Conservation (phyloP, 1,140 invertebrate genomes). For the Drosophila melanica region DNA sequence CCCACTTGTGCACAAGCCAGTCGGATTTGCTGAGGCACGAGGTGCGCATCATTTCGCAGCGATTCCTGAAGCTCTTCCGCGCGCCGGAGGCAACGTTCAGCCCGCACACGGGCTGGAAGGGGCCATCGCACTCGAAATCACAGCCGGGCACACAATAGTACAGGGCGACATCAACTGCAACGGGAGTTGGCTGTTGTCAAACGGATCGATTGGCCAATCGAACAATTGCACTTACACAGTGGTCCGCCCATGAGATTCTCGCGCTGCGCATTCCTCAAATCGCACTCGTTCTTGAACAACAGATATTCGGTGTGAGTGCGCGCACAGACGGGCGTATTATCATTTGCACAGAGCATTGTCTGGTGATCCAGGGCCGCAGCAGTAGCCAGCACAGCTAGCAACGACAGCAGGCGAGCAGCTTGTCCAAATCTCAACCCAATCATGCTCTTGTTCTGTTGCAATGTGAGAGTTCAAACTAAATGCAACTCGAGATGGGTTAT, state of each 20-base stretch:
- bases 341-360: conserved; percentile 45
- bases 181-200: not conserved
- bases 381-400: not conserved
- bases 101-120: conserved; percentile 57
- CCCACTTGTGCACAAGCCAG: conserved; percentile 57
- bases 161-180: conserved; percentile 53
- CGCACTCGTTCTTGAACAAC: conserved; percentile 69
- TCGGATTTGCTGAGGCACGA: conserved; percentile 52
- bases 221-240: conserved; percentile 45
- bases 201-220: too few relatives aligned
- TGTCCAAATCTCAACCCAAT: not conserved
- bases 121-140: conserved; percentile 47
- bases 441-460: conserved; percentile 47
- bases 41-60: conserved; percentile 59
- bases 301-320: conserved; percentile 53
- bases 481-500: conserved; percentile 47
- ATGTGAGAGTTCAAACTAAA: conserved; percentile 49
- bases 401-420: conserved; percentile 19
- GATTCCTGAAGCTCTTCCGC: conserved; percentile 56
- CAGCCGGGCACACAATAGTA: conserved; percentile 58
- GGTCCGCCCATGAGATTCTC: conserved; percentile 56
- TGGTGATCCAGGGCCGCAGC: conserved; percentile 28
- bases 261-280: conserved; percentile 61
- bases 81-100: conserved; percentile 38
- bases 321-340: conserved; percentile 62